Conservation (phyloP, 2,113 vertebrate species). For the Halcyon senegalensis region DNA sequence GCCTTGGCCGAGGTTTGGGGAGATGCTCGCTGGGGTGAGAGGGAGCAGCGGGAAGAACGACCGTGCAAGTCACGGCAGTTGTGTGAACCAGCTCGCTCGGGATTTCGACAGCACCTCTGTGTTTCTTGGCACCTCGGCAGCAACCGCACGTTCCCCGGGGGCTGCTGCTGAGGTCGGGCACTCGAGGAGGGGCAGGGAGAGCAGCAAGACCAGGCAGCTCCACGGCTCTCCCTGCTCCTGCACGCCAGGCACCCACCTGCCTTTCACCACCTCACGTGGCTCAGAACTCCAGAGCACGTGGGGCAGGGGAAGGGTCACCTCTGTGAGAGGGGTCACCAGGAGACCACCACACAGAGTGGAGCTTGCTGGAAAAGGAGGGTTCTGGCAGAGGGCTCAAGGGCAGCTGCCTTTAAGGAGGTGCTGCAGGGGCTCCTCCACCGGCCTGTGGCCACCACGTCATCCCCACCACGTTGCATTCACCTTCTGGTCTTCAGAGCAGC, state of each 20-base stretch:
- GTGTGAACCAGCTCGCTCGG: not conserved
- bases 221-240: not conserved
- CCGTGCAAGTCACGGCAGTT: not conserved
- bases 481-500: not conserved
- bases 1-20: not conserved
- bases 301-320: not conserved
- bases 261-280: not conserved
- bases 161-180: not conserved
- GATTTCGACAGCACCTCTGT: not conserved
- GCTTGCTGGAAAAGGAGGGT: not conserved
- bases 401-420: not conserved
- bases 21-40: not conserved
- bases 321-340: not conserved
- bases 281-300: not conserved
- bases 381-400: not conserved
- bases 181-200: not conserved
- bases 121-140: not conserved
- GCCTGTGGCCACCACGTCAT: not conserved
- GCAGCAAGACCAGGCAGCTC: not conserved
- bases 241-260: not conserved
- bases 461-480: too few relatives aligned
- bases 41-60: not conserved
- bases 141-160: fast-evolving
- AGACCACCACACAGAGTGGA: not conserved
- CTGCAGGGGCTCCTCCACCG: not conserved